Conservation (phyloP, 1,140 invertebrate species). For the Drosophila pruinosa region DNA sequence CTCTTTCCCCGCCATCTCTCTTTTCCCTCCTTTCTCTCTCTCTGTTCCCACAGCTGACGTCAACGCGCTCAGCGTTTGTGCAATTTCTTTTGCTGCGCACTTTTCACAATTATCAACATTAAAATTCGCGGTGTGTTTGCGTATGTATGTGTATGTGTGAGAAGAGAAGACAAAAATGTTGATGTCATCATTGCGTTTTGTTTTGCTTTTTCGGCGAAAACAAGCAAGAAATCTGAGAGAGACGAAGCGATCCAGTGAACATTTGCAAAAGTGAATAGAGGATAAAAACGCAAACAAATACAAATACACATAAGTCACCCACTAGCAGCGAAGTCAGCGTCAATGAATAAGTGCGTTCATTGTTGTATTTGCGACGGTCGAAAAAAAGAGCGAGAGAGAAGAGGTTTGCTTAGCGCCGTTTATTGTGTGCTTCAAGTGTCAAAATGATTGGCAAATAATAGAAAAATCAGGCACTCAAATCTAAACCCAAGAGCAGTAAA, state of each 20-base stretch:
- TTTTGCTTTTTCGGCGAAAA: conserved; percentile 35
- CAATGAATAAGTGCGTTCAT: conserved; percentile 44
- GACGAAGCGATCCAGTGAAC: neutral
- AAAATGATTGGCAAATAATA: conserved; percentile 59
- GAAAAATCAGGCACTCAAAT: conserved; percentile 34
- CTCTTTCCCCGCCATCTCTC: conserved; percentile 6
- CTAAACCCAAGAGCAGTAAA: conserved; percentile 15
- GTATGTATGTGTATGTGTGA: conserved; percentile 6
- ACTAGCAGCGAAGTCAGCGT: conserved; percentile 28
- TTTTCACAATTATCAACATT: conserved; percentile 59
- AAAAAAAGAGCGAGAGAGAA: neutral
- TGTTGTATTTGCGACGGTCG: conserved; percentile 7
- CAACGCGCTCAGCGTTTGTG: conserved; percentile 48
- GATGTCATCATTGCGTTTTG: conserved; percentile 68
- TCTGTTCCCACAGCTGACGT: conserved; percentile 38
- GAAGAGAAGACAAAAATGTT: conserved; percentile 52
- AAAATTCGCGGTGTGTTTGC: conserved; percentile 45
- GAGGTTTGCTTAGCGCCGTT: conserved; percentile 27
- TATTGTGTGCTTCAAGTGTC: conserved; percentile 26
- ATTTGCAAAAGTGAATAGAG: neutral
- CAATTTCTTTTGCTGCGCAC: conserved; percentile 65
- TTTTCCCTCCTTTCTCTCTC: conserved; percentile 1
- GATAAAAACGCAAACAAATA: neutral
- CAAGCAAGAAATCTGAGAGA: conserved; percentile 6
- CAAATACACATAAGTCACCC: conserved; percentile 11